Percentiles rank a stretch among this genome's conserved stretches.
These are phyloP conservation scores for Tangara arthus DNA, from an alignment of 2,797 vertebrate species.

Conservation along the genomic window DNA sequence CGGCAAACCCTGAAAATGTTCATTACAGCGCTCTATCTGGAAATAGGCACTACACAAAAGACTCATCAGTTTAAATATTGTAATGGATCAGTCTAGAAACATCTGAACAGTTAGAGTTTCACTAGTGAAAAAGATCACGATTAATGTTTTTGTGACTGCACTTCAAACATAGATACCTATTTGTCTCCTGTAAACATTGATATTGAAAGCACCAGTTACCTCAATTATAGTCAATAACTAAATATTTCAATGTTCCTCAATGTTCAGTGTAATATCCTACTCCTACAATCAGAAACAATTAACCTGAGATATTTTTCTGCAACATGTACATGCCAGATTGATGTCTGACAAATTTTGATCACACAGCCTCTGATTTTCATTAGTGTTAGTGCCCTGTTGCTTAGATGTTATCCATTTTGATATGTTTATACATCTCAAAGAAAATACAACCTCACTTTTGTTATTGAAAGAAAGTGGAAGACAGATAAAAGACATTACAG, in stretches of 20 bases:
- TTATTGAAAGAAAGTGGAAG: slow-evolving; percentile 69
- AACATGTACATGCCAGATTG: neutral
- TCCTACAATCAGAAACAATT: neutral
- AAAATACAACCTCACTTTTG: slow-evolving; percentile 40
- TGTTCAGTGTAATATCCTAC: neutral
- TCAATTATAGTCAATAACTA: neutral
- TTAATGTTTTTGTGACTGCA: neutral
- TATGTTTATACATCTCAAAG: slow-evolving; percentile 51
- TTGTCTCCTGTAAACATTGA: neutral
- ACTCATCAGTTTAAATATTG: neutral
- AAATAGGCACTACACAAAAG: neutral
- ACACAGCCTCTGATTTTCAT: slow-evolving; percentile 18
- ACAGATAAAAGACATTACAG: slow-evolving; percentile 67
- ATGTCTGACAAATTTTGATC: slow-evolving; percentile 5
- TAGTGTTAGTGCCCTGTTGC: neutral
- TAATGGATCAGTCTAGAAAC: neutral
- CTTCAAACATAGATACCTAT: neutral
- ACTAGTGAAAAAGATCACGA: neutral
- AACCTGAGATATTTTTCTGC: neutral
- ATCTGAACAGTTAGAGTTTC: neutral
- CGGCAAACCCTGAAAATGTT: neutral
- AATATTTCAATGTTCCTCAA: neutral
- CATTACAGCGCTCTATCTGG: neutral
- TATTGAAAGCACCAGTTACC: neutral
- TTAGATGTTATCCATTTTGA: slow-evolving; percentile 46